Evolutionary conservation across 2,797 vertebrate genomes (phyloP).

Genomic region (Sternotherus odoratus): DNA sequence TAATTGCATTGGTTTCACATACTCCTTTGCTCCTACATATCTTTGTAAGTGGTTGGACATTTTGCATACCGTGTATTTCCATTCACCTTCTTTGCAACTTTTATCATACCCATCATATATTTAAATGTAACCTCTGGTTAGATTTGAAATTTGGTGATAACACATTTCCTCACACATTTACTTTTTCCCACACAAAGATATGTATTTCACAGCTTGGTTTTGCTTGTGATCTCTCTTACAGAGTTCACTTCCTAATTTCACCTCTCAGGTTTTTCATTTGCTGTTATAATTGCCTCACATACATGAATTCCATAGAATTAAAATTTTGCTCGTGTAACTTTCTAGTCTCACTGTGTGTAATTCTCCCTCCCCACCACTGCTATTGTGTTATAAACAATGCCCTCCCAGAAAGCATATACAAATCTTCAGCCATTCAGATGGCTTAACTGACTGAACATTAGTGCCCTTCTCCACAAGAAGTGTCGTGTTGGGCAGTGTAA

Average conservation of each 20-base stretch:
- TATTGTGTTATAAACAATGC: background rate
- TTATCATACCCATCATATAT: background rate
- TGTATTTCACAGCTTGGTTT: background rate
- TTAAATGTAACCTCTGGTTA: background rate
- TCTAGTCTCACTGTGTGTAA: background rate
- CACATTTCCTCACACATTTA: background rate
- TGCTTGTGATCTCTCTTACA: background rate
- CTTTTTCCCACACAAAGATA: background rate
- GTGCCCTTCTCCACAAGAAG: background rate
- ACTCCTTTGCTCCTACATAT: background rate
- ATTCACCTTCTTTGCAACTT: background rate
- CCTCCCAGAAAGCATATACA: background rate
- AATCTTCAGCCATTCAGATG: conserved; percentile 5
- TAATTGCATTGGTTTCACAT: conserved; percentile 12
- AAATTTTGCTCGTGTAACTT: background rate
- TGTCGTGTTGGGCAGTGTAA: background rate
- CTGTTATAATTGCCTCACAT: background rate
- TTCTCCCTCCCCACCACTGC: background rate
- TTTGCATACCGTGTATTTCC: background rate
- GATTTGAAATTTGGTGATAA: background rate
- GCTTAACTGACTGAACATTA: background rate
- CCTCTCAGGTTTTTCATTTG: background rate
- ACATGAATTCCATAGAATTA: background rate
- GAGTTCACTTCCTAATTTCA: background rate
- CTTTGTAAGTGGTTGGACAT: conserved; percentile 35